Base-by-base conservation (phyloP, 2,888 invertebrate species). In the Pseudoips prasinana region DNA sequence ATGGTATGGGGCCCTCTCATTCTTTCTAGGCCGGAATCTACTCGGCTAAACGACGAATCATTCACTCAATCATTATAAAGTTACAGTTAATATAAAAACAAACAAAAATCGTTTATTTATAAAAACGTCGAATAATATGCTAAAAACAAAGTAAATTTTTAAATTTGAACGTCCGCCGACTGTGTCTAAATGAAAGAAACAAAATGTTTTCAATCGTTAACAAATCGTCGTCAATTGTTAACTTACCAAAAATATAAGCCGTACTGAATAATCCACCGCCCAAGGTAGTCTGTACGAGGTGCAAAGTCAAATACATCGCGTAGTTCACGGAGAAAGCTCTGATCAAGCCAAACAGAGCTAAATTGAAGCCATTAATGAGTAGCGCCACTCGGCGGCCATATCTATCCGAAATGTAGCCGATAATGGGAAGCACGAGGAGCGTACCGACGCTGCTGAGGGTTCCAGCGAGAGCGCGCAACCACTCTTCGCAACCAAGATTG, bases 381-480 rank as follows among this genome's bases (percentile, higher is more conserved):
- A 91, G 72, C 1, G 90, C 82, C 9, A 87, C 65, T 24, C 90
- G 77, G 11, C 91, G 74, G 1, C 91, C 91, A 39, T 78, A 91
- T 25, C 83, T 91, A 69, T 95, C 94, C 0, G 94, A 94, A 17
- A 94, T 58, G 44, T 90, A 90, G 10, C 94, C 94, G 0, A 92
- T 90, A 38, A 94, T 75, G 1, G 93, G 92, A 36, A 94, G 79
- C 5, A 93, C 93, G 31, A 94, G 75, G 39, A 94, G 90, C 29
- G 93, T 93, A 1, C 94, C 94, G 25, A 92, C 75, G 56, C 92
- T 93, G 72, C 91, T 92, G 1, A 94, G 77, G 1, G 94, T 94
- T 1, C 95, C 95, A 3, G 94, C 91, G 44, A 94, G 64, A 0
- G 93, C 90, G 25, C 94, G 80, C 54, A 92, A 91, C 94, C 94